A percentile compares a stretch with the other conserved stretches of the same genome.
phyloP scores from a whole-genome alignment of 2,797 vertebrate species.

The Anomalospiza imberbis region DNA sequence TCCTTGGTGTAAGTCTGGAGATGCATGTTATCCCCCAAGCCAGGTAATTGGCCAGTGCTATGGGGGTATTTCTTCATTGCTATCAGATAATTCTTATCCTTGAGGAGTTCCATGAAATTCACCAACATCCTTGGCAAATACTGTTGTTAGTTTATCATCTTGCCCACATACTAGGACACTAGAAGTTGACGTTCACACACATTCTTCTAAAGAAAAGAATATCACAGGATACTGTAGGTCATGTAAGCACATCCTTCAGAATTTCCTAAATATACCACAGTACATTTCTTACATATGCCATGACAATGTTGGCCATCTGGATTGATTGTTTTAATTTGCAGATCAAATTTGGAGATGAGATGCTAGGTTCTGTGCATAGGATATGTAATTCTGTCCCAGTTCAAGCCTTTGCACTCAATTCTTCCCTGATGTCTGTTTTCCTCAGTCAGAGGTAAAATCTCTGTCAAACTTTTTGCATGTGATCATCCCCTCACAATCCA shows the following conservation, averaged over 20 bases:
- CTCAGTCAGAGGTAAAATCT: neutral
- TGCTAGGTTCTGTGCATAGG: neutral
- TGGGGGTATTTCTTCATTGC: neutral
- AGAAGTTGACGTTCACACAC: neutral
- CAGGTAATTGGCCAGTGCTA: neutral
- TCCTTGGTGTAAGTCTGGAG: neutral
- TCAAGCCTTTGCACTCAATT: neutral
- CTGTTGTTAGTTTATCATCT: neutral
- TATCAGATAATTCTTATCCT: neutral
- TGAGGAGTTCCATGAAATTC: neutral
- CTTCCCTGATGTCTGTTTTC: neutral
- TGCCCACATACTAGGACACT: neutral
- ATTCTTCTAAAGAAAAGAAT: neutral
- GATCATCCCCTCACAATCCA: neutral
- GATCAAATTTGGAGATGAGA: neutral
- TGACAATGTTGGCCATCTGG: neutral
- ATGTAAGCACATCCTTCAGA: neutral
- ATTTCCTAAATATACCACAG: neutral
- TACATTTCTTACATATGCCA: neutral
- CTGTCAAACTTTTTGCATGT: neutral
- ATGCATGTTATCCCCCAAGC: neutral
- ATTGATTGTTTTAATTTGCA: neutral
- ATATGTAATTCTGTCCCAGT: neutral
- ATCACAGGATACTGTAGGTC: neutral
- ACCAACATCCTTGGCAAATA: neutral